phyloP scores from a whole-genome alignment of 92 coral and sea anemone genomes.

The Epizoanthus illoricatus region DNA sequence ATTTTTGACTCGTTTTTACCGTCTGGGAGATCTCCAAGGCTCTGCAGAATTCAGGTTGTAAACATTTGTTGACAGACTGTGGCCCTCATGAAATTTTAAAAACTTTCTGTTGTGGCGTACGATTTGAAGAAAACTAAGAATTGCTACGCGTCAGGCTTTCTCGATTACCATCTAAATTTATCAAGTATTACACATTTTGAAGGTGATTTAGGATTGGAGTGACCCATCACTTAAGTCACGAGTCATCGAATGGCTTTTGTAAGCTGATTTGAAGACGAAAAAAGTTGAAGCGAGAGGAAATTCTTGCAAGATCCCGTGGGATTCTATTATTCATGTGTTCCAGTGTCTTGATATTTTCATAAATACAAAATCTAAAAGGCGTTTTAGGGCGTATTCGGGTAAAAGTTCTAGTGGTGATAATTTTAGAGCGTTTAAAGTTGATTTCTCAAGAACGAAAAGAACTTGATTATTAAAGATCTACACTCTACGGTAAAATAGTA shows the following conservation, averaged over 20 bases:
- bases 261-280: slow-evolving; percentile 18
- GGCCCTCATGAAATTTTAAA: slow-evolving; percentile 89
- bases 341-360: slow-evolving; percentile 17
- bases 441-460: background rate
- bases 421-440: background rate
- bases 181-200: slow-evolving; percentile 33
- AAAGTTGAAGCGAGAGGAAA: background rate
- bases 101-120: slow-evolving; percentile 51
- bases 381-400: slow-evolving; percentile 14
- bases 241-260: slow-evolving; percentile 4
- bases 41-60: slow-evolving; percentile 46
- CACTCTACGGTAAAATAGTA: background rate
- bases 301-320: background rate
- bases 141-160: slow-evolving; percentile 22
- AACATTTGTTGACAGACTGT: slow-evolving; percentile 76
- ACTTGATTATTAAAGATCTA: background rate
- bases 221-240: slow-evolving; percentile 12
- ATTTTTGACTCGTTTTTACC: background rate
- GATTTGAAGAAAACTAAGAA: slow-evolving; percentile 39
- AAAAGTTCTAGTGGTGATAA: background rate
- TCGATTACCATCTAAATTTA: slow-evolving; percentile 33
- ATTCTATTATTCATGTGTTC: slow-evolving; percentile 29
- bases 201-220: slow-evolving; percentile 20
- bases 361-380: slow-evolving; percentile 19
- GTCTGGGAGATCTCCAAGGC: slow-evolving; percentile 16